Evolutionary conservation across 2,888 invertebrate species (phyloP), one percentile per base, ranked within the genome.

Genomic region (Cerastis rubricosa): DNA sequence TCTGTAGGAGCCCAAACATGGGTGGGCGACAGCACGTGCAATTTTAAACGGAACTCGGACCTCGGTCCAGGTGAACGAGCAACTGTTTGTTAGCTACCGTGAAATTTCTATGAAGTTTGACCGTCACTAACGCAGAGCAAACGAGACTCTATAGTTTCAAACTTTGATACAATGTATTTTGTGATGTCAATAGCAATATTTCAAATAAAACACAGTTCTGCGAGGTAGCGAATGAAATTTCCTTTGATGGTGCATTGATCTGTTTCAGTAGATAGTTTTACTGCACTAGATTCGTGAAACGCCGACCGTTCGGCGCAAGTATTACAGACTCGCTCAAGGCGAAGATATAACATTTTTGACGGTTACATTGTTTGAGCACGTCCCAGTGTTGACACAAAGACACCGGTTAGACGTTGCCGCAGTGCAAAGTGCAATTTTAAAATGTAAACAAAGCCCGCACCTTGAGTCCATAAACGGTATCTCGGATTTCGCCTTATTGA

Each of bases 401-500:
- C 92, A 90, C 89, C 91, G 93, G 93, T 91, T 91, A 94, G 92
- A 93, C 92, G 92, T 90, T 89, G 93, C 92, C 93, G 92, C 94
- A 93, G 94, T 95, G 95, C 95, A 96, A 95, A 96, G 96, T 96
- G 96, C 96, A 96, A 96, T 96, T 96, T 96, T 95, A 94, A 95
- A 96, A 95, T 94, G 95, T 96, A 96, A 96, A 96, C 96, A 96
- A 94, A 94, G 93, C 93, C 92, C 92, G 94, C 94, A 94, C 94
- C 95, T 95, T 92, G 91, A 91, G 92, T 94, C 93, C 91, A 94
- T 94, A 95, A 95, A 95, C 93, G 93, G 92, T 94, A 94, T 94
- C 94, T 94, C 92, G 91, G 95, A 94, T 95, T 95, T 95, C 93
- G 90, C 92, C 93, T 93, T 94, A 94, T 94, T 94, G 94, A 94